These are phyloP conservation scores for Solen grandis DNA, from an alignment of 1,140 invertebrate species.

Conservation along the genomic window DNA sequence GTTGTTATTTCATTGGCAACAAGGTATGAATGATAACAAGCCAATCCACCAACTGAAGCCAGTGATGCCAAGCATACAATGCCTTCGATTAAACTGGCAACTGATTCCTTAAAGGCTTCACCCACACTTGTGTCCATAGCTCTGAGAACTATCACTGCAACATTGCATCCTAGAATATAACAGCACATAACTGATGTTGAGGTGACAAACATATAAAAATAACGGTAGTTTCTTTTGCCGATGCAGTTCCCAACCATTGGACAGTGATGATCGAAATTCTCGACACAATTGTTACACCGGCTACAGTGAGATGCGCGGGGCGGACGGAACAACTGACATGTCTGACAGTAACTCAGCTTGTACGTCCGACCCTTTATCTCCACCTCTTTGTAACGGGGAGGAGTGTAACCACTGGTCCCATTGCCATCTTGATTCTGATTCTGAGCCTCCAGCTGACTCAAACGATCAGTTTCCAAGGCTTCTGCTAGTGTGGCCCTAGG, in stretches of 20 bases:
- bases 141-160: slow-evolving; percentile 47
- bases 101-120: slow-evolving; percentile 49
- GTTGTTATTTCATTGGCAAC: slow-evolving; percentile 43
- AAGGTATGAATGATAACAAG: slow-evolving; percentile 47
- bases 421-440: slow-evolving; percentile 21
- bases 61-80: slow-evolving; percentile 43
- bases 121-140: slow-evolving; percentile 35
- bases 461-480: slow-evolving; percentile 42
- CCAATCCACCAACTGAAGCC: slow-evolving; percentile 44
- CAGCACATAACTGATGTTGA: slow-evolving; percentile 50
- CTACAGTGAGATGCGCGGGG: slow-evolving; percentile 51
- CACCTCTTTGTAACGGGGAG: slow-evolving; percentile 48
- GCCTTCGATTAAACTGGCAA: slow-evolving; percentile 47
- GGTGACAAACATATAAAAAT: slow-evolving; percentile 49
- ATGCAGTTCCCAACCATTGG: slow-evolving; percentile 55
- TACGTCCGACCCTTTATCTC: slow-evolving; percentile 45
- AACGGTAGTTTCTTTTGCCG: slow-evolving; percentile 49
- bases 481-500: slow-evolving; percentile 44
- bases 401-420: slow-evolving; percentile 1
- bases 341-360: slow-evolving; percentile 45
- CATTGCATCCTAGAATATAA: slow-evolving; percentile 47
- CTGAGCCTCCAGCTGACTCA: slow-evolving; percentile 39
- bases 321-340: slow-evolving; percentile 51
- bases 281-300: slow-evolving; percentile 55
- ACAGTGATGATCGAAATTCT: slow-evolving; percentile 55